Base-by-base conservation (phyloP, 1,140 invertebrate species). In the Calycopis cecrops region DNA sequence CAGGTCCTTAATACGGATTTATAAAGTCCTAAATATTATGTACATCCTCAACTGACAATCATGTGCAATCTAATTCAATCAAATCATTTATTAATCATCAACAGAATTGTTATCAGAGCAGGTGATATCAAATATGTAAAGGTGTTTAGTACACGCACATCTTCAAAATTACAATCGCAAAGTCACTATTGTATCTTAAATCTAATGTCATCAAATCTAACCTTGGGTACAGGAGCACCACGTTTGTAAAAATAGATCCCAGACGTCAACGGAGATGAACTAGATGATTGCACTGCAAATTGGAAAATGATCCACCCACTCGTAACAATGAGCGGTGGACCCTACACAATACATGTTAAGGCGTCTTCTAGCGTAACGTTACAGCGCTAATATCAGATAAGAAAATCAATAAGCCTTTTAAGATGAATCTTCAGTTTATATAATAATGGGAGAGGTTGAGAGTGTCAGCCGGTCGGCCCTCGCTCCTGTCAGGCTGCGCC, bases 361-460 rank as follows among this genome's bases (percentile, higher is more conserved):
- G 34, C 47, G 65, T 52, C 55, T 52, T 42, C 48, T 40, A 59
- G 51, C 56, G 54, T 54, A 60, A 57, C 57, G 47, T 37, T 67
- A 35, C 35, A 61, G 54, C 59, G 50, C 52, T 62, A 60, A 62
- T 58, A 62, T 55, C 58, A 52, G 61, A 58, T 56, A 70, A 40
- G 68, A 79, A 84, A 84, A 84, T 81, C 80, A 73, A 84, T 84
- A 84, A 71, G 62, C 63, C 71, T 62, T 75, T 67, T 52, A 57
- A 75, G 70, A 75, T 71, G 64, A 69, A 51, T 71, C 65, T 71
- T 60, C 60, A 68, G 58, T 80, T 76, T 77, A 79, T 79, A 75
- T 73, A 77, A 76, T 73, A 60, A 71, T 67, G 70, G 57, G 76
- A 81, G 81, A 76, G 75, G 71, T 59, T 63, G 59, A 53, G 63